These are phyloP conservation scores for Fragum fragum DNA, from an alignment of 2,888 invertebrate species.

Conservation along the genomic window DNA sequence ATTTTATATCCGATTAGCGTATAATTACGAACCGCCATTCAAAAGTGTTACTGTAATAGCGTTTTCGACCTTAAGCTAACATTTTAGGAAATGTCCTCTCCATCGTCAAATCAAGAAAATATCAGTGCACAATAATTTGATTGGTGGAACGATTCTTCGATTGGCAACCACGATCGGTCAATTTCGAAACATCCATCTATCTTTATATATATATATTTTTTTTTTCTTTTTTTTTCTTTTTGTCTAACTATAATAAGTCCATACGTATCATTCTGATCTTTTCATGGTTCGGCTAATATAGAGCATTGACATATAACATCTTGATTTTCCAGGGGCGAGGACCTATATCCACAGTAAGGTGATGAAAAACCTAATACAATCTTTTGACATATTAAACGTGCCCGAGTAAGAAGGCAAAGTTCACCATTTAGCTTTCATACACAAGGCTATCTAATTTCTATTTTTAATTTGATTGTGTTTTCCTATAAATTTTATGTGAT, in stretches of 20 bases:
- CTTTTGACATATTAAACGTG: constrained; percentile 1
- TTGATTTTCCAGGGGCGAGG: constrained; percentile 6
- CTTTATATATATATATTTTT: too few species aligned
- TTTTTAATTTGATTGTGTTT: background rate
- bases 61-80: too few species aligned
- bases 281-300: background rate
- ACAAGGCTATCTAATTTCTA: background rate
- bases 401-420: background rate
- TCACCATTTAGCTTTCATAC: background rate
- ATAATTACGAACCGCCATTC: background rate
- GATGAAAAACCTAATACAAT: background rate
- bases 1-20: background rate
- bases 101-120: too few species aligned
- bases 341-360: background rate
- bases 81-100: too few species aligned
- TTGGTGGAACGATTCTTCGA: too few species aligned
- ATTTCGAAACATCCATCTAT: too few species aligned
- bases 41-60: background rate
- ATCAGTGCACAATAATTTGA: too few species aligned
- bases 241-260: background rate
- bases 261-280: background rate
- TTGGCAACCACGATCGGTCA: too few species aligned
- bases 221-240: too few species aligned
- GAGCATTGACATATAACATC: constrained; percentile 3
- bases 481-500: too few species aligned